phyloP scores from a whole-genome alignment of 37 sponge, comb jelly and placozoan genomes.

The Theonella swinhoei region DNA sequence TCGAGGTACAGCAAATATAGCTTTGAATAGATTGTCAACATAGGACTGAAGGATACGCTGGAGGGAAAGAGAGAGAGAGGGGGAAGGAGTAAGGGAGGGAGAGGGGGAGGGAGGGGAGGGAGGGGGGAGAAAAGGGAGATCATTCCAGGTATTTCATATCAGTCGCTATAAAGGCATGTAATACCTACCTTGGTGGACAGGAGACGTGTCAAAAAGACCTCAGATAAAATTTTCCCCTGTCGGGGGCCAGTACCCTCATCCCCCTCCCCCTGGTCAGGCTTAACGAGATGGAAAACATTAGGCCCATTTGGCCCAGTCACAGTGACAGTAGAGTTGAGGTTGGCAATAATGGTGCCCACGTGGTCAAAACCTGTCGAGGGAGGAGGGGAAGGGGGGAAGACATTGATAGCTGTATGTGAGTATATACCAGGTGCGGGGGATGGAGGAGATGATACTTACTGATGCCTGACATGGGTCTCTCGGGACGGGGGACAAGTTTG shows the following conservation, averaged over 20 bases:
- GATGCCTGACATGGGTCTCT: constrained; percentile 33
- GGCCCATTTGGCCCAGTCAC: background rate
- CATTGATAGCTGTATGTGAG: too few species aligned
- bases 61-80: background rate
- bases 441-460: constrained; percentile 24
- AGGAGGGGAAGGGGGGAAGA: background rate
- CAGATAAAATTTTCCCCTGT: constrained; percentile 81
- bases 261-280: constrained; percentile 10
- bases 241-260: constrained; percentile 4
- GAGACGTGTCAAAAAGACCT: constrained; percentile 93
- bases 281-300: constrained; percentile 39
- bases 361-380: constrained; percentile 51
- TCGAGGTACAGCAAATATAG: constrained; percentile 76
- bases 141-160: background rate
- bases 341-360: constrained; percentile 76
- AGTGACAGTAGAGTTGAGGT: constrained; percentile 12
- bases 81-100: background rate
- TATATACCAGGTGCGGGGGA: background rate
- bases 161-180: background rate
- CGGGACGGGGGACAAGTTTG: constrained; percentile 20
- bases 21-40: constrained; percentile 87
- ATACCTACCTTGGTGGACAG: constrained; percentile 91
- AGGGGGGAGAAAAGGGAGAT: background rate
- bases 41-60: constrained; percentile 91
- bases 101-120: background rate